phyloP scores from a whole-genome alignment of 2,888 invertebrate genomes.

The Clunio marinus region DNA sequence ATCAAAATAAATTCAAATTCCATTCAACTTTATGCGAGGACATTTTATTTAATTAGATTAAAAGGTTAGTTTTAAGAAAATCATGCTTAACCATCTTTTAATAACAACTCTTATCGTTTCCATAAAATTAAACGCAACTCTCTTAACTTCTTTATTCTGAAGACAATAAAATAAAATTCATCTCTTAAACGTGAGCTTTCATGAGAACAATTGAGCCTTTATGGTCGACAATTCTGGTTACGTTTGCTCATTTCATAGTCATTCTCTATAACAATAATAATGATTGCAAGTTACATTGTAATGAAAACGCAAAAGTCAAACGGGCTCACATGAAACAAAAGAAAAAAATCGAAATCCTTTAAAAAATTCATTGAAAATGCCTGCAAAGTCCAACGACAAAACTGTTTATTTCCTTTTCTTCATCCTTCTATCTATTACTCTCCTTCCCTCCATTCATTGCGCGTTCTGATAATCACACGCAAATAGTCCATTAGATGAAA shows the following conservation, averaged over 20 bases:
- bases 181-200: no score
- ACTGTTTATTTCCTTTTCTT: not conserved
- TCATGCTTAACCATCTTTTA: no score
- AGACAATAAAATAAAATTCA: no score
- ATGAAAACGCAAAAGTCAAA: not conserved
- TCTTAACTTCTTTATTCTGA: no score
- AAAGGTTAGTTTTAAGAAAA: no score
- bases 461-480: slow-evolving; percentile 10
- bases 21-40: no score
- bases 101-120: no score
- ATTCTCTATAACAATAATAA: not conserved
- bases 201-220: no score
- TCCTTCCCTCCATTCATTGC: not conserved
- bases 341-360: slow-evolving; percentile 31
- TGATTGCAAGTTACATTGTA: not conserved
- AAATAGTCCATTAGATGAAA: slow-evolving; percentile 36
- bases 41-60: no score
- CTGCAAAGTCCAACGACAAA: not conserved
- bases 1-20: no score
- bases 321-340: not conserved
- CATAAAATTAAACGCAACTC: no score
- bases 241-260: not conserved
- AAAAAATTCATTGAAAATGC: slow-evolving; percentile 35
- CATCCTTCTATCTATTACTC: not conserved
- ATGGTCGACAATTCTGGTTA: no score